A percentile compares a stretch with the other conserved stretches of the same genome.
These are phyloP conservation scores for Dromococcyx pavoninus DNA, from an alignment of 2,797 vertebrate species.

Conservation along the genomic window DNA sequence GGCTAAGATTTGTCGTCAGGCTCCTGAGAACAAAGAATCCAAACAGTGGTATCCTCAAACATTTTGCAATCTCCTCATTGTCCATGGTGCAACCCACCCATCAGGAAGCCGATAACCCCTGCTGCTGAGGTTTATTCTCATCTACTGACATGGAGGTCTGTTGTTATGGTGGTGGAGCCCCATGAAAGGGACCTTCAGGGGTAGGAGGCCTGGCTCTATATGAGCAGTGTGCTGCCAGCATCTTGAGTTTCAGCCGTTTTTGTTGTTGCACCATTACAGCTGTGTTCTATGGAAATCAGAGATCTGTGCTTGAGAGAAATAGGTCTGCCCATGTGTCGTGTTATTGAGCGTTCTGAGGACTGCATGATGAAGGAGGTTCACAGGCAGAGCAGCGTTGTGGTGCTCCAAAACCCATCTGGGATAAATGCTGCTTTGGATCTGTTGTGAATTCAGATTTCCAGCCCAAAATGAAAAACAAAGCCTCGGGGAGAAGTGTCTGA, in stretches of 20 bases:
- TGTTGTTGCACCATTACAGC: neutral
- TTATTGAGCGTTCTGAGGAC: neutral
- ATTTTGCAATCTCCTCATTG: neutral
- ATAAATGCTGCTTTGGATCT: neutral
- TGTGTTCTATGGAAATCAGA: neutral
- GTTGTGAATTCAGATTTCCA: neutral
- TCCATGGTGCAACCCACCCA: neutral
- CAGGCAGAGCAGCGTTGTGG: neutral
- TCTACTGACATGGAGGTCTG: neutral
- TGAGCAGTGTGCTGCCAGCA: neutral
- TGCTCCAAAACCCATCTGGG: neutral
- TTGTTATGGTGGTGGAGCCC: neutral
- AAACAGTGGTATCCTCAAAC: neutral
- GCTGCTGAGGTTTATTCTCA: neutral
- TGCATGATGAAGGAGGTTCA: neutral
- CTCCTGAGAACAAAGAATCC: neutral
- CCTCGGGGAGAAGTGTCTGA: neutral
- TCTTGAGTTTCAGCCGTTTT: neutral
- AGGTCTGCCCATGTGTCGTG: neutral
- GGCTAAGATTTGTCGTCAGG: neutral
- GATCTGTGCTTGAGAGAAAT: neutral
- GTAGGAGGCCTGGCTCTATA: neutral
- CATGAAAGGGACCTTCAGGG: neutral
- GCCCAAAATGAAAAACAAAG: neutral
- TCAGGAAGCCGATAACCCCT: neutral